Conservation (phyloP, 1,140 invertebrate genomes). For the Drosophila orosa region DNA sequence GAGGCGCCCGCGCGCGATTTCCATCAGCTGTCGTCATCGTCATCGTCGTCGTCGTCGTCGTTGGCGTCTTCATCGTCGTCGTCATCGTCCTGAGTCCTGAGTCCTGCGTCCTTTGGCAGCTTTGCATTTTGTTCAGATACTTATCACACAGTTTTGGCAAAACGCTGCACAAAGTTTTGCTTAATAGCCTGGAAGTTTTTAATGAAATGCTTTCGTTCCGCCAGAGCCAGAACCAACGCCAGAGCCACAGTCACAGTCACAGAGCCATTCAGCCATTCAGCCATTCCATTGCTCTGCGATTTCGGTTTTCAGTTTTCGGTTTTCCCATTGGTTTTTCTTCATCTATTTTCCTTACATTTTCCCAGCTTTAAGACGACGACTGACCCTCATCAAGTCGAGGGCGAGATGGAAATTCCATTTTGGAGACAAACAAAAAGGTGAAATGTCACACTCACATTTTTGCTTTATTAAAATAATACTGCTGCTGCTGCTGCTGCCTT, state of each 20-base stretch:
- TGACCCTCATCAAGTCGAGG: conserved; percentile 52
- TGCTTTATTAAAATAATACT: conserved; percentile 77
- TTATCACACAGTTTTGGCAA: conserved; percentile 82
- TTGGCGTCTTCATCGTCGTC: conserved; percentile 4
- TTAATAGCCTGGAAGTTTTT: conserved; percentile 83
- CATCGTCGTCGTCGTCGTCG: conserved; percentile 15
- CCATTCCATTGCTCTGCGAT: conserved; percentile 27
- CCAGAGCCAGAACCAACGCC: conserved; percentile 34
- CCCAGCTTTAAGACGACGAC: conserved; percentile 53
- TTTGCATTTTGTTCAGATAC: conserved; percentile 82
- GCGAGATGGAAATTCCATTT: conserved; percentile 26
- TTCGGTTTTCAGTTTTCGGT: conserved; percentile 21
- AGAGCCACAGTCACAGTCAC: conserved; percentile 13
- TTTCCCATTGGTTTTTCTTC: conserved; percentile 1
- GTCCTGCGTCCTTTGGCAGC: conserved; percentile 73
- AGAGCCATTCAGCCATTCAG: conserved; percentile 17
- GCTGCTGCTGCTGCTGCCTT: conserved; percentile 38
- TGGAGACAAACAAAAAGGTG: conserved; percentile 58
- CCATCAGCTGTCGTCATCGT: conserved; percentile 74
- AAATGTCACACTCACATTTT: conserved; percentile 79
- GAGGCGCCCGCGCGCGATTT: conserved; percentile 64
- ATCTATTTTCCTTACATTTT: not conserved
- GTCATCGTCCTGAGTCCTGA: conserved; percentile 16
- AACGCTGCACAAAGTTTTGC: conserved; percentile 82
- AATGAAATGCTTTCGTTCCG: conserved; percentile 81